Conservation (phyloP, 2,113 vertebrate genomes). For the Sporophila hypoxantha region DNA sequence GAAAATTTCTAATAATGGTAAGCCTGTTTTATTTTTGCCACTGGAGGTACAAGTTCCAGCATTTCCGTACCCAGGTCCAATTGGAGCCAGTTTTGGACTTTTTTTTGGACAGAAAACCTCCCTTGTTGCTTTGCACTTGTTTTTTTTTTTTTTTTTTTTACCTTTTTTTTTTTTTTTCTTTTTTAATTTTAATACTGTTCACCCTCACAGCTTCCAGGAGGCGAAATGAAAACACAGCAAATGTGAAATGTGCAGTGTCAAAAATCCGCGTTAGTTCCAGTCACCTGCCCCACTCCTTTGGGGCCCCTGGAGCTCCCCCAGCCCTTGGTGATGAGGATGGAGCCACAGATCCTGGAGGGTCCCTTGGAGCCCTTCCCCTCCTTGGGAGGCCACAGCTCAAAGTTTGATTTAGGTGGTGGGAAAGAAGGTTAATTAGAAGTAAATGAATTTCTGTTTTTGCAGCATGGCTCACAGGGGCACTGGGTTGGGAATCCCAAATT, state of each 20-base stretch:
- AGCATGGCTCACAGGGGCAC: rapidly evolving
- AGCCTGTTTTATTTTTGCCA: constrained; percentile 73
- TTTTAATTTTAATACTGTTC: neutral
- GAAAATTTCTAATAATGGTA: constrained; percentile 71
- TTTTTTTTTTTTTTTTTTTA: neutral
- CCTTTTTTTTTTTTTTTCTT: neutral
- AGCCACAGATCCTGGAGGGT: neutral
- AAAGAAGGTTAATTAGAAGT: neutral
- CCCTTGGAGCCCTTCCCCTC: neutral
- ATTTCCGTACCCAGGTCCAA: constrained; percentile 55
- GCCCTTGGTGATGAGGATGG: neutral
- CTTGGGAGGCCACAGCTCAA: neutral
- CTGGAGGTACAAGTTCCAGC: constrained; percentile 60
- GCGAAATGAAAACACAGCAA: constrained; percentile 25
- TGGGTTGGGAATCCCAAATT: neutral
- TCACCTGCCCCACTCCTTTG: neutral
- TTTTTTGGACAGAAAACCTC: constrained; percentile 53
- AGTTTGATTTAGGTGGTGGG: neutral
- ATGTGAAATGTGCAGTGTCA: neutral
- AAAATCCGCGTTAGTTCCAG: neutral
- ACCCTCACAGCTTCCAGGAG: constrained; percentile 30
- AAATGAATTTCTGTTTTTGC: neutral
- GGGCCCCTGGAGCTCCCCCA: neutral
- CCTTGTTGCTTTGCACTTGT: constrained; percentile 41
- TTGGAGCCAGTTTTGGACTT: constrained; percentile 36